Evolutionary conservation across 53 echinoderm and acorn worm genomes (phyloP).

Genomic region (Temnopleurus reevesii): DNA sequence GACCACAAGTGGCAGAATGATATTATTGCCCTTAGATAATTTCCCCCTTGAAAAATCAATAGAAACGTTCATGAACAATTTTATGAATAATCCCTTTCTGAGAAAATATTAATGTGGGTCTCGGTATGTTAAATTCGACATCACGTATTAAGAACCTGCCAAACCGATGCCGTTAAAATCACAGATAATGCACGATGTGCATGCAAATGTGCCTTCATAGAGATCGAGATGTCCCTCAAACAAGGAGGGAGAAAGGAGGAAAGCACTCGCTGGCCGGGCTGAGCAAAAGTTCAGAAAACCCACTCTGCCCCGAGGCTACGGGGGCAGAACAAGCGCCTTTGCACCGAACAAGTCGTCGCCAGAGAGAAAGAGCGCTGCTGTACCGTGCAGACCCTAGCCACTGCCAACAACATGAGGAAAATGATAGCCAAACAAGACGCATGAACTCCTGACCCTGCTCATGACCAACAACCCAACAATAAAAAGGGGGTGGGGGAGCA

Average conservation of each 20-base stretch:
- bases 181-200: slow-evolving; percentile 17
- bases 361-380: slow-evolving; percentile 41
- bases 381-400: background rate
- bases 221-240: background rate
- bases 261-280: background rate
- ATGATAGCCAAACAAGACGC: slow-evolving; percentile 53
- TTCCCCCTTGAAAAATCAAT: too few species aligned
- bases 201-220: slow-evolving; percentile 28
- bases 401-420: slow-evolving; percentile 53
- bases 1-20: too few species aligned
- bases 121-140: background rate
- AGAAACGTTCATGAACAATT: too few species aligned
- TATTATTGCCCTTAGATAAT: too few species aligned
- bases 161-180: background rate
- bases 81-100: too few species aligned
- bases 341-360: background rate
- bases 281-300: slow-evolving; percentile 47
- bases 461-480: slow-evolving; percentile 20
- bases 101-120: too few species aligned
- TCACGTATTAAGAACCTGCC: slow-evolving; percentile 16
- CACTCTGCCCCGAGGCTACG: slow-evolving; percentile 49
- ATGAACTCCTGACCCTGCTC: slow-evolving; percentile 48
- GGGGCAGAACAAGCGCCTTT: background rate
- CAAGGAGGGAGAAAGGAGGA: background rate
- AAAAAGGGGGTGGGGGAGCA: background rate